Evolutionary conservation across 2,113 vertebrate species (phyloP), one percentile per base, ranked within the genome.

Genomic region (Notothenia rossii): DNA sequence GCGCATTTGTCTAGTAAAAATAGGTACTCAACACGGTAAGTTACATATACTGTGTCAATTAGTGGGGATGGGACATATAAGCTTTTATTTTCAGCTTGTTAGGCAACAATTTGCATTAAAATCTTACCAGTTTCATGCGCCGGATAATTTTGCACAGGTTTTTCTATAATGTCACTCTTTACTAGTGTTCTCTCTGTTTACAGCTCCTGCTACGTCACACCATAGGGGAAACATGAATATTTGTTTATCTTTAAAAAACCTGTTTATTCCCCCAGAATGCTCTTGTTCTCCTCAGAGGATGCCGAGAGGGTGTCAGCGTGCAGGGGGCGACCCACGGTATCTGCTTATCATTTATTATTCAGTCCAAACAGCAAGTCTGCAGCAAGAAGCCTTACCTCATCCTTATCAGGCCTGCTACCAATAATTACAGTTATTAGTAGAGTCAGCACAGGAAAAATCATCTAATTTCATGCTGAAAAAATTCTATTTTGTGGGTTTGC

Each of bases 221-320:
- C 60, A 67, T 77, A 15, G 33, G 69, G 55, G 69, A 75, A 49
- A 55, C 10, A 5, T 64, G 72, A 68, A 77, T 80, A 70, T 82
- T 82, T 76, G 75, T 82, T 84, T 86, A 86, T 77, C 75, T 89
- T 80, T 79, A 84, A 86, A 86, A 82, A 89, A 81, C 77, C 77
- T 89, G 65, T 78, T 86, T 84, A 89, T 77, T 86, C 68, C 78
- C 63, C 72, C 43, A 73, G 81, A 82, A 82, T 67, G 79, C 61
- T 55, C 70, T 25, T 66, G 62, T 81, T 82, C 40, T 82, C 55
- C 81, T 82, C 2, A 0, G 72, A 82, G 59, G 68, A 63, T 75
- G 50, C 68, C 48, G 53, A 58, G 75, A 58, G 68, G 67, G 69
- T 79, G 82, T 79, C 79, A 50, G 62, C 10, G 15, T 55, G 53